These are phyloP conservation scores for Herpailurus yagouaroundi DNA, from an alignment of 2,113 vertebrate species.

Conservation along the genomic window DNA sequence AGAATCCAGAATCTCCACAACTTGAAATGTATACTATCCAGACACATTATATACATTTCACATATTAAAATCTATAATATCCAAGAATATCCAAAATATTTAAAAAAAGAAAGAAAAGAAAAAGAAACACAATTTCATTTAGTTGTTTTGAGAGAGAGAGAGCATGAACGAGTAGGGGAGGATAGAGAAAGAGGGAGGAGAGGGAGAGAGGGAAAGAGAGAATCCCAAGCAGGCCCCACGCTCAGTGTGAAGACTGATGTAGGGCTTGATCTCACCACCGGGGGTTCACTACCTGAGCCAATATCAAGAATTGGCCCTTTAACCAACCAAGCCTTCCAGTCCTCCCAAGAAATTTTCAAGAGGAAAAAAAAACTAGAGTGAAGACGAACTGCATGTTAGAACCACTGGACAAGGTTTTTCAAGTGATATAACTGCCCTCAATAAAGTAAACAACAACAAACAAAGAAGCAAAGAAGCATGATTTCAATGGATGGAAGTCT, in stretches of 20 bases:
- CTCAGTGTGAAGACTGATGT: too few relatives aligned
- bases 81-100: neutral
- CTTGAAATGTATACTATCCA: neutral
- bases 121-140: neutral
- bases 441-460: neutral
- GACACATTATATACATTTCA: neutral
- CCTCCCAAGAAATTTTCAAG: neutral
- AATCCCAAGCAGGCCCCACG: too few relatives aligned
- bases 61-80: too few relatives aligned
- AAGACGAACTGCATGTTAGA: neutral
- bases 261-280: too few relatives aligned
- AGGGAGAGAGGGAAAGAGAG: too few relatives aligned
- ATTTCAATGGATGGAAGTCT: conserved; percentile 9
- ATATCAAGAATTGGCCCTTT: too few relatives aligned
- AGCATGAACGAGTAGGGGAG: too few relatives aligned
- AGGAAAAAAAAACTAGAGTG: neutral
- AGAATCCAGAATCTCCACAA: neutral
- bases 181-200: too few relatives aligned
- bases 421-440: neutral
- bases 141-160: too few relatives aligned
- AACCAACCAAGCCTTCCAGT: too few relatives aligned
- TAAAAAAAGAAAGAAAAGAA: neutral
- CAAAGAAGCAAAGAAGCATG: neutral
- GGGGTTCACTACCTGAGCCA: too few relatives aligned
- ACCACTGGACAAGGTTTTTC: neutral